Base-by-base conservation (phyloP, 1,140 invertebrate species). In the Batillaria attramentaria region DNA sequence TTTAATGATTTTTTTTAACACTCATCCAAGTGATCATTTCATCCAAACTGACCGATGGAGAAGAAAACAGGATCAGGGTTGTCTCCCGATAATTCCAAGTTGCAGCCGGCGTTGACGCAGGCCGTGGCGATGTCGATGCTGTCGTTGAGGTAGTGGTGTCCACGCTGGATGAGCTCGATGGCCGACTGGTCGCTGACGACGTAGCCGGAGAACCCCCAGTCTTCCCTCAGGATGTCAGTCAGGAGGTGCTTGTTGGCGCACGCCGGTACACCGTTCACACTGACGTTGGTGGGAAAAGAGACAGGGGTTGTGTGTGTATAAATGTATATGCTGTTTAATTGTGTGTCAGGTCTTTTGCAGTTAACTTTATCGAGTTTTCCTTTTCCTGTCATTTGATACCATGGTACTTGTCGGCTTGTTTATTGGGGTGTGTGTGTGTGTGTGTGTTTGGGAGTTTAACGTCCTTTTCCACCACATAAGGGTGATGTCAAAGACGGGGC, bases 131-230 rank as follows among this genome's bases (percentile, higher is more conserved):
- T 83, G 39, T 88, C 85, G 4, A 84, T 78, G 1, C 76, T 62
- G 39, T 79, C 86, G 57, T 85, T 83, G 20, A 85, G 74, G 78
- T 89, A 90, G 37, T 86, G 78, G 60, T 91, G 90, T 13, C 57
- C 76, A 4, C 24, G 50, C 28, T 89, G 85, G 16, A 89, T 85
- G 77, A 85, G 84, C 62, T 88, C 89, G 37, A 91, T 84, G 6
- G 90, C 90, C 1, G 72, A 81, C 57, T 87, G 83, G 80, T 91
- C 90, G 80, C 88, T 89, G 69, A 90, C 82, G 2, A 91, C 88
- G 75, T 90, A 91, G 39, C 89, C 89, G 20, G 78, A 84, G 74
- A 91, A 91, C 33, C 84, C 83, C 89, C 88, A 90, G 65, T 89
- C 84, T 35, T 81, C 74, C 31, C 90, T 77, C 16, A 90, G 79